Conservation (phyloP, 1,140 invertebrate genomes). For the Monochamus saltuarius region DNA sequence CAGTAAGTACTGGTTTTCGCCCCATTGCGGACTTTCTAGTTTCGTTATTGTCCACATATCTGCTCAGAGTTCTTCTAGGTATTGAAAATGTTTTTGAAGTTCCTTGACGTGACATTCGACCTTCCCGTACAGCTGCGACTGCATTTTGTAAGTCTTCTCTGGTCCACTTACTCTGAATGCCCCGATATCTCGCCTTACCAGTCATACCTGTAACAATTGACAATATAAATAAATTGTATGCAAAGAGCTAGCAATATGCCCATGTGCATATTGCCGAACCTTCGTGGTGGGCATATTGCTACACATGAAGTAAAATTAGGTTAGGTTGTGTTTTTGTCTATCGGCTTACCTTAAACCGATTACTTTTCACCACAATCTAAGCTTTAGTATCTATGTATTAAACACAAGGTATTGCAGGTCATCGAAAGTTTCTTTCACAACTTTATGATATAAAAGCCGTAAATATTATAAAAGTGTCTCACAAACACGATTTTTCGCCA, state of each 20-base stretch:
- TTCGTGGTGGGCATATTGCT: constrained; percentile 5
- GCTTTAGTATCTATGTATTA: not conserved
- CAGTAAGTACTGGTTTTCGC: constrained; percentile 11
- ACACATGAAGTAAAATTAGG: constrained; percentile 1
- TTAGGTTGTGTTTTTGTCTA: too few relatives aligned
- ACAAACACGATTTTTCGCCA: constrained; percentile 13
- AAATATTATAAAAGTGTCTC: not conserved
- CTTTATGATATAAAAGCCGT: constrained; percentile 14
- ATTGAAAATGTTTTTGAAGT: constrained; percentile 17
- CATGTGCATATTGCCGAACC: constrained; percentile 9
- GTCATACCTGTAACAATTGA: constrained; percentile 37
- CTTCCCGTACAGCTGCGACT: constrained; percentile 14
- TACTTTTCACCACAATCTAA: not conserved
- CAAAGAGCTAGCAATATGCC: constrained; percentile 10
- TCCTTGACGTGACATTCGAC: constrained; percentile 13
- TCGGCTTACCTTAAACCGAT: too few relatives aligned
- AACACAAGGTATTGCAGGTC: constrained; percentile 15
- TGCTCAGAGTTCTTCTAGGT: constrained; percentile 14
- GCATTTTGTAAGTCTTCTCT: constrained; percentile 17
- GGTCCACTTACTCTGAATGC: constrained; percentile 11
- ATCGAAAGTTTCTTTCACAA: constrained; percentile 16
- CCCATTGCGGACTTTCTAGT: constrained; percentile 9
- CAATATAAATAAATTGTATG: not conserved
- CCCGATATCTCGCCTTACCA: constrained; percentile 2
- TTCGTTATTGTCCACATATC: constrained; percentile 12